Evolutionary conservation across 2,113 vertebrate genomes (phyloP).

Genomic region (Gallinago jamesoni): DNA sequence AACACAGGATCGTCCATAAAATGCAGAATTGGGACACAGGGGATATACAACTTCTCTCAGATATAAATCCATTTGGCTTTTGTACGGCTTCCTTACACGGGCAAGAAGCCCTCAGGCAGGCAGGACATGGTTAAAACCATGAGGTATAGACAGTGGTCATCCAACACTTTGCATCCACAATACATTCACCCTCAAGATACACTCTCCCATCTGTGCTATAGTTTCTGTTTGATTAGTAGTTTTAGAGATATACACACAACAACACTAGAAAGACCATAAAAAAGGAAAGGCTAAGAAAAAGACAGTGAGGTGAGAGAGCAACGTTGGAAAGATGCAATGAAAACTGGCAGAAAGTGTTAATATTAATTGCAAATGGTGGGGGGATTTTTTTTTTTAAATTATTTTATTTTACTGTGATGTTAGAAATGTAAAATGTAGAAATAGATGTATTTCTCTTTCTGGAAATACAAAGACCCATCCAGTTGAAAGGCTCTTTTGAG

Average conservation of each 20-base stretch:
- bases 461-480: not conserved
- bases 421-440: not conserved
- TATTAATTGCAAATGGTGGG: not conserved
- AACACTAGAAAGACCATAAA: conserved; percentile 29
- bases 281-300: conserved; percentile 42
- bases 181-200: conserved; percentile 56
- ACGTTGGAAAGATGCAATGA: not conserved
- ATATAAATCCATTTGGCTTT: not conserved
- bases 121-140: not conserved
- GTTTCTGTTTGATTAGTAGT: conserved; percentile 26
- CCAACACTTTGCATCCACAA: not conserved
- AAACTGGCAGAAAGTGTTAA: conserved; percentile 5
- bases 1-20: not conserved
- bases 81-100: not conserved
- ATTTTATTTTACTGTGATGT: not conserved
- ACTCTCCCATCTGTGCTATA: not conserved
- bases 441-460: not conserved
- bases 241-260: conserved; percentile 27
- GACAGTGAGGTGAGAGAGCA: not conserved
- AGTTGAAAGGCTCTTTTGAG: not conserved
- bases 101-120: not conserved
- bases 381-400: not conserved
- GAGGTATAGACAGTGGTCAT: not conserved
- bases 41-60: not conserved
- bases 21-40: not conserved